These are phyloP conservation scores for Eupeodes latifasciatus DNA, from an alignment of 2,888 invertebrate genomes.

Conservation along the genomic window DNA sequence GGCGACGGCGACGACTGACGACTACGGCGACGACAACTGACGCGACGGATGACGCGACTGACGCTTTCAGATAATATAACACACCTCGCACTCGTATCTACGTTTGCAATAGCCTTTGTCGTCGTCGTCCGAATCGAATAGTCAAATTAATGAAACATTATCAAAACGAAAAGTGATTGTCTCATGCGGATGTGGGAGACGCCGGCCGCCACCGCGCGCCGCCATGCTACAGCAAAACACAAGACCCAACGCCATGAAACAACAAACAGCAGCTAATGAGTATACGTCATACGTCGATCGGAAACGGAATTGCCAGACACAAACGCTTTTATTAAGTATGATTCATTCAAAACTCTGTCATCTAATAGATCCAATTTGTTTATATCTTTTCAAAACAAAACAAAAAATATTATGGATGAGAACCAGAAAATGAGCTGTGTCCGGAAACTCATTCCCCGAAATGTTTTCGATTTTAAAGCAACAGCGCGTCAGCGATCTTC, in stretches of 20 bases:
- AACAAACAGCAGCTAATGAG: neutral
- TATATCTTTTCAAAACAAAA: slow-evolving; percentile 31
- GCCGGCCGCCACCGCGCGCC: too few species aligned
- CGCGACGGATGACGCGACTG: too few species aligned
- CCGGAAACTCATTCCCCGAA: slow-evolving; percentile 59
- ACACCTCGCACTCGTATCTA: slow-evolving; percentile 43
- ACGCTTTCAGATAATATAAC: slow-evolving; percentile 28
- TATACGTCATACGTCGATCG: neutral
- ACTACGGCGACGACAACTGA: neutral
- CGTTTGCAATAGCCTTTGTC: neutral
- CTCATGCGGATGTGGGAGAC: slow-evolving; percentile 63
- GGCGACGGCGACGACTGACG: neutral
- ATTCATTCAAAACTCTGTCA: slow-evolving; percentile 54
- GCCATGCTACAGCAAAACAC: neutral
- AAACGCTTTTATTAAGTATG: slow-evolving; percentile 42
- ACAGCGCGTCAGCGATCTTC: neutral
- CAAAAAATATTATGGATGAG: neutral
- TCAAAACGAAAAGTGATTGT: slow-evolving; percentile 48
- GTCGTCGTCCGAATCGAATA: slow-evolving; percentile 36
- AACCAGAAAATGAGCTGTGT: neutral
- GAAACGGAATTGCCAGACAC: slow-evolving; percentile 1
- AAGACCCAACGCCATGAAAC: neutral
- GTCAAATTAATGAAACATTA: slow-evolving; percentile 68
- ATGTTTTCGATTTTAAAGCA: slow-evolving; percentile 30
- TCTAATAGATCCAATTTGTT: slow-evolving; percentile 30